Percentiles rank a stretch among this genome's conserved stretches.
Evolutionary conservation across 2,113 vertebrate genomes (phyloP).

Genomic region (Caranx ignobilis): DNA sequence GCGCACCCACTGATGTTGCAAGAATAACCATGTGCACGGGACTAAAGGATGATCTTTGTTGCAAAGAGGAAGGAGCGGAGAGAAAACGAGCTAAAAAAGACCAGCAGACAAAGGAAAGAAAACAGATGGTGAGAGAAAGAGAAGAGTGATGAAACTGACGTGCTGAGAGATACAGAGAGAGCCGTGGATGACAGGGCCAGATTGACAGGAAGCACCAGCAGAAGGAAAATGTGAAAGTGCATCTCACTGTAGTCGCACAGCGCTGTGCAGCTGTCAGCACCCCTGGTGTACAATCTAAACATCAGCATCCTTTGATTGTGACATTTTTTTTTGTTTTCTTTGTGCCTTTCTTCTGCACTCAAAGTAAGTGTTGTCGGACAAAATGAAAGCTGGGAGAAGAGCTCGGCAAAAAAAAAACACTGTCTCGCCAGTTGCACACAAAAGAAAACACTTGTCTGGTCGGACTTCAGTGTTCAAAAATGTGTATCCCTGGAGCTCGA

Average conservation of each 20-base stretch:
- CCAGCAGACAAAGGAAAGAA: constrained; percentile 4
- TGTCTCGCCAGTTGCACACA: constrained; percentile 41
- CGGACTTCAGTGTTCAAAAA: constrained; percentile 48
- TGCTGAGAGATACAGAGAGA: constrained; percentile 40
- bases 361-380: constrained; percentile 57
- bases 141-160: constrained; percentile 51
- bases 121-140: constrained; percentile 38
- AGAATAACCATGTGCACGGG: constrained; percentile 29
- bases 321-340: constrained; percentile 49
- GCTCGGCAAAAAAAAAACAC: constrained; percentile 17
- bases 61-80: constrained; percentile 27
- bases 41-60: constrained; percentile 47
- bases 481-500: constrained; percentile 40
- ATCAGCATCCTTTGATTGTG: constrained; percentile 64
- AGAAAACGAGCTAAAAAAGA: background rate
- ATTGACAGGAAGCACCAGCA: constrained; percentile 59
- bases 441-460: constrained; percentile 63
- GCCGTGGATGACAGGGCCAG: constrained; percentile 44
- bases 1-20: constrained; percentile 59
- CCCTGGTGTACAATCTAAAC: constrained; percentile 65
- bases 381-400: constrained; percentile 60
- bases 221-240: constrained; percentile 49
- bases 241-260: constrained; percentile 35
- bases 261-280: constrained; percentile 59
- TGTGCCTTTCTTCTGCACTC: constrained; percentile 52